These are phyloP conservation scores for Aelia acuminata DNA, from an alignment of 2,888 invertebrate genomes.

Conservation along the genomic window DNA sequence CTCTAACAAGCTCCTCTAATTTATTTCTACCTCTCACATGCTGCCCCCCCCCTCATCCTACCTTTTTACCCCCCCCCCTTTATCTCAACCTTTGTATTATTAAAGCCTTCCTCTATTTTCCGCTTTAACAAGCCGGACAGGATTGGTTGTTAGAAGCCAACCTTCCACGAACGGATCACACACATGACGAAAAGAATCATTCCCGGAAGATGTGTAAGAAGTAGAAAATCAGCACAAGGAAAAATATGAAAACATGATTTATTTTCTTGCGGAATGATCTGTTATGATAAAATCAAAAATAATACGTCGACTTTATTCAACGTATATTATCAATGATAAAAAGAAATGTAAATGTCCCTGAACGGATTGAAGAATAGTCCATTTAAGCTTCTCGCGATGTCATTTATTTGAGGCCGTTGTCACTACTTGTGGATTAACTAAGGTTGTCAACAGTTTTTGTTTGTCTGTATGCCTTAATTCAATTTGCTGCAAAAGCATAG, in stretches of 20 bases:
- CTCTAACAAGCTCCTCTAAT: constrained; percentile 40
- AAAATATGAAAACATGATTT: neutral
- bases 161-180: neutral
- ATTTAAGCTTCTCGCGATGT: no score
- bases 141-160: constrained; percentile 35
- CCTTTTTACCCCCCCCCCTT: neutral
- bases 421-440: no score
- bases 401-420: no score
- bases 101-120: constrained; percentile 26
- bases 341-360: no score
- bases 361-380: no score
- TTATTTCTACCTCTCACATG: constrained; percentile 32
- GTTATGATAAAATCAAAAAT: no score
- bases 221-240: neutral
- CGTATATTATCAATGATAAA: no score
- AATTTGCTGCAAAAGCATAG: no score
- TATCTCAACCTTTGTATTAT: constrained; percentile 20
- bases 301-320: no score
- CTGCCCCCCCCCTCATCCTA: no score
- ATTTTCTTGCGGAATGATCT: neutral
- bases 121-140: constrained; percentile 44
- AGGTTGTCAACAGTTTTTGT: no score
- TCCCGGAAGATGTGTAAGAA: neutral
- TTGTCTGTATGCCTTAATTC: no score
- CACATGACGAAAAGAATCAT: neutral